Base-by-base conservation (phyloP, 2,888 invertebrate species). In the Eupithecia centaureata region DNA sequence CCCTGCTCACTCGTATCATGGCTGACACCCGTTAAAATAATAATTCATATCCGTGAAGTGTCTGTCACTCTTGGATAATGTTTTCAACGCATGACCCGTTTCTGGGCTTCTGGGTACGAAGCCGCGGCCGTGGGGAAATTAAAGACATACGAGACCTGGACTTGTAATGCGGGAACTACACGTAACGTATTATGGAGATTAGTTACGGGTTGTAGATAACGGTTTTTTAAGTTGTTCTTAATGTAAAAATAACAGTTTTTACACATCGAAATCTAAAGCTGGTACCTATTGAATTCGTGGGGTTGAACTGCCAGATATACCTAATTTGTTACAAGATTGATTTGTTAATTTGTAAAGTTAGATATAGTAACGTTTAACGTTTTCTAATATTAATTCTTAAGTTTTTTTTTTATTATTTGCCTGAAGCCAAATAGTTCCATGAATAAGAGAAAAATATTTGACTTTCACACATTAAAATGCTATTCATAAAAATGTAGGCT, bases 101-200 rank as follows among this genome's bases (percentile, higher is more conserved):
- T 63, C 63, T 63, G 63, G 35, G 47, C 47, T 10, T 47, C 22
- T 18, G 47, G 2, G 22, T 47, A 47, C 47, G 47, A 47, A 22
- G 10, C 47, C 18, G 22, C 47, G 61, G 52, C 51, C 66, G 51
- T 60, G 61, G 70, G 69, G 69, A 70, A 70, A 70, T 70, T 66
- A 66, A 66, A 61, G 70, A 58, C 66, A 61, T 52, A 61, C 51
- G 25, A 56, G 60, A 70, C 70, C 66, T 70, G 70, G 63, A 58
- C 63, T 66, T 66, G 67, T 67, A 60, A 62, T 51, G 33, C 38
- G 28, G 52, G 62, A 59, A 56, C 65, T 60, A 62, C 56, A 52
- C 28, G 54, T 35, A 61, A 52, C 54, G 42, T 63, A 54, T 65
- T 62, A 64, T 61, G 25, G 47, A 52, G 33, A 59, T 18, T 35